Evolutionary conservation across 2,888 invertebrate genomes (phyloP).

Genomic region (Chrysomela aeneicollis): DNA sequence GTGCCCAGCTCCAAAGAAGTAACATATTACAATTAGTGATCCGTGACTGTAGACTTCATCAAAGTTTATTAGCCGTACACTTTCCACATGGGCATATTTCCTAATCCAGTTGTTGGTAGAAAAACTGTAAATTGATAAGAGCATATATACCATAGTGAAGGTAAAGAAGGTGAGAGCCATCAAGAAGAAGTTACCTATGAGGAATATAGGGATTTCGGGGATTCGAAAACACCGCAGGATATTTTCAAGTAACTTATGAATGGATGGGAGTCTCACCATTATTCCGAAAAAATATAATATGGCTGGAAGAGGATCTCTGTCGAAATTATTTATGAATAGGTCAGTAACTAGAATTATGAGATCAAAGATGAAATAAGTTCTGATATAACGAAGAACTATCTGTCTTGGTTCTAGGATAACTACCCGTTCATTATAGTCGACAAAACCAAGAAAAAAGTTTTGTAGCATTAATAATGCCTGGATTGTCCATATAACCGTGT

Average conservation of each 20-base stretch:
- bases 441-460: slow-evolving; percentile 4
- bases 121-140: no score
- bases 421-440: neutral
- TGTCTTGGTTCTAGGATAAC: neutral
- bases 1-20: slow-evolving; percentile 10
- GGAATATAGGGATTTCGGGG: neutral
- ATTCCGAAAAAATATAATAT: neutral
- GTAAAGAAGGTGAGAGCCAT: neutral
- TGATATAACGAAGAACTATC: neutral
- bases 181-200: neutral
- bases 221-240: neutral
- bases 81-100: no score
- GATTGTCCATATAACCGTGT: no score
- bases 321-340: no score
- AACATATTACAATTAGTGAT: neutral
- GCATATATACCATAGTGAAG: no score
- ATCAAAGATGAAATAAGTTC: neutral
- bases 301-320: no score
- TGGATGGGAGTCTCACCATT: neutral
- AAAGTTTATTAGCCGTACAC: no score
- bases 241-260: neutral
- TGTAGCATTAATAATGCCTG: no score
- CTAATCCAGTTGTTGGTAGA: no score
- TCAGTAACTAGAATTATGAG: neutral
- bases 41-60: neutral